Evolutionary conservation across 2,888 invertebrate genomes (phyloP).

Genomic region (Drosophila monieri): DNA sequence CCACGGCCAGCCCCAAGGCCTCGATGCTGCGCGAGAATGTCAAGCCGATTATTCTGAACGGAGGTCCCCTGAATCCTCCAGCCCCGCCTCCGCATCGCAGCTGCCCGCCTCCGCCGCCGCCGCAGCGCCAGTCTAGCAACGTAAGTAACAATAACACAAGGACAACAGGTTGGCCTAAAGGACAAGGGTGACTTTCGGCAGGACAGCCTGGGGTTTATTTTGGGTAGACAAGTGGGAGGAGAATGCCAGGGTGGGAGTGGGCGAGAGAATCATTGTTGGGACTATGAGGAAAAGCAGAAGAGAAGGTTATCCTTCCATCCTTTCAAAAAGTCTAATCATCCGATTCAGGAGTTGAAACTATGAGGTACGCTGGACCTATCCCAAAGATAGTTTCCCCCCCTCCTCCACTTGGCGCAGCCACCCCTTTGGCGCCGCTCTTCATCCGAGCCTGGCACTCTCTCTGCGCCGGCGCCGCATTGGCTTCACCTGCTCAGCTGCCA

Average conservation of each 20-base stretch:
- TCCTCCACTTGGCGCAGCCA: constrained; percentile 20
- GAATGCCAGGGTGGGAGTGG: neutral
- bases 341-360: neutral
- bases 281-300: neutral
- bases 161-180: constrained; percentile 51
- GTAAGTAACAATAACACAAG: constrained; percentile 69
- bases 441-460: constrained; percentile 8
- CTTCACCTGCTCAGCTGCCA: constrained; percentile 8
- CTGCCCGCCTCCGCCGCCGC: constrained; percentile 83
- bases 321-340: neutral
- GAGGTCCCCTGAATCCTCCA: constrained; percentile 80
- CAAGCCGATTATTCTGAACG: constrained; percentile 78
- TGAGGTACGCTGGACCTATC: constrained; percentile 16
- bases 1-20: constrained; percentile 68
- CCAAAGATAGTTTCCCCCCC: constrained; percentile 1
- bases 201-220: constrained; percentile 1
- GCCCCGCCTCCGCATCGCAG: constrained; percentile 83
- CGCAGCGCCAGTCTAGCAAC: constrained; percentile 82
- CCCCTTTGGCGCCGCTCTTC: neutral
- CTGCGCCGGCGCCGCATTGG: constrained; percentile 29
- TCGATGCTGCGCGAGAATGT: constrained; percentile 65
- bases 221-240: neutral
- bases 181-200: constrained; percentile 42
- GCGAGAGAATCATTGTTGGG: neutral
- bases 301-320: neutral